Percentiles rank a stretch among this genome's conserved stretches.
Conservation (phyloP, 2,797 vertebrate genomes). For the Chelon labrosus region DNA sequence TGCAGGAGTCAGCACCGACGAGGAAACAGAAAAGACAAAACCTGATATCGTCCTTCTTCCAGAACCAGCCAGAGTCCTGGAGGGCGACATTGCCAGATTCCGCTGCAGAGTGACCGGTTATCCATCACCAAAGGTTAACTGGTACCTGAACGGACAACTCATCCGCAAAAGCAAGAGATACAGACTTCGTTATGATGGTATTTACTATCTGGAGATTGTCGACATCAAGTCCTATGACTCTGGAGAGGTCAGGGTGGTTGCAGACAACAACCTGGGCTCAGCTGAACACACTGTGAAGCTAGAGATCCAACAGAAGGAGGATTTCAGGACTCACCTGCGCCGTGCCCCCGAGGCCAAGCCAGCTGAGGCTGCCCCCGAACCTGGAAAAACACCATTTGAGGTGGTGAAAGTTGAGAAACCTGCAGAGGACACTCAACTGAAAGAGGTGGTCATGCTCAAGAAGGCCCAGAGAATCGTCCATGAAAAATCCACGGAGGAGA, state of each 20-base stretch:
- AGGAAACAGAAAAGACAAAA: constrained; percentile 92
- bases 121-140: constrained; percentile 95
- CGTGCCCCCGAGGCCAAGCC: constrained; percentile 91
- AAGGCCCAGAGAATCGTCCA: constrained; percentile 93
- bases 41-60: constrained; percentile 96
- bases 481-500: constrained; percentile 92
- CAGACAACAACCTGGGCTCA: constrained; percentile 93
- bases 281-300: constrained; percentile 92
- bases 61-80: constrained; percentile 90
- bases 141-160: constrained; percentile 98
- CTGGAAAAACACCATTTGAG: constrained; percentile 91
- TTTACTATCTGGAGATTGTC: constrained; percentile 95
- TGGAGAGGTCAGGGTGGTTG: constrained; percentile 93
- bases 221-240: constrained; percentile 96
- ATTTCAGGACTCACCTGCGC: constrained; percentile 93
- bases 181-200: constrained; percentile 95
- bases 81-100: constrained; percentile 94
- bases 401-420: constrained; percentile 92
- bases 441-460: constrained; percentile 93
- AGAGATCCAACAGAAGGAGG: constrained; percentile 95
- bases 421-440: constrained; percentile 84
- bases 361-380: constrained; percentile 71
- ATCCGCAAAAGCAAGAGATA: constrained; percentile 99
- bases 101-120: constrained; percentile 97
- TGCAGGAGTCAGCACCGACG: constrained; percentile 86